Base-by-base conservation (phyloP, 2,888 invertebrate species). In the Cetonia aurata region DNA sequence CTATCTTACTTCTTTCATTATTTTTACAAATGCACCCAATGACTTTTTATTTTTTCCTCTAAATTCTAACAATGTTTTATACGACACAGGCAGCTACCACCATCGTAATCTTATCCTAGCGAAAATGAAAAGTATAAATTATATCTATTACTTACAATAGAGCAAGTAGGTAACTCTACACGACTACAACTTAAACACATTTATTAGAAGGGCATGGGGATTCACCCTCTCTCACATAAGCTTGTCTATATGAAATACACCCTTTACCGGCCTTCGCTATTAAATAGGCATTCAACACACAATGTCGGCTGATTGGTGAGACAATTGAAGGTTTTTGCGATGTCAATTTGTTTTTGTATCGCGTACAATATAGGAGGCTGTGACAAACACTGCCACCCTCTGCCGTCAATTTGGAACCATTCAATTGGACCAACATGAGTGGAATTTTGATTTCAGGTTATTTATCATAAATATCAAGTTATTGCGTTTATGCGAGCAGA, bases 341-440 rank as follows among this genome's bases (percentile, higher is more conserved):
- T 83, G 84, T 82, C 84, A 84, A 85, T 85, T 84, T 83, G 84
- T 84, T 85, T 85, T 85, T 84, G 83, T 84, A 79, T 79, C 75
- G 75, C 66, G 69, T 73, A 84, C 84, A 85, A 84, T 82, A 77
- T 79, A 77, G 81, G 78, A 82, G 82, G 82, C 81, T 75, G 80
- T 78, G 81, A 80, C 83, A 83, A 84, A 83, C 84, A 83, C 75
- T 78, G 76, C 77, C 76, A 75, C 78, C 79, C 79, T 77, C 79
- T 77, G 79, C 78, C 80, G 80, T 79, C 83, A 84, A 84, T 83
- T 85, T 83, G 80, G 79, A 77, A 79, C 78, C 82, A 82, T 84
- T 83, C 82, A 83, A 75, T 80, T 80, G 80, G 77, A 77, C 79
- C 74, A 75, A 79, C 83, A 79, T 80, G 82, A 78, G 77, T 76